phyloP scores from a whole-genome alignment of 1,140 invertebrate genomes.

The Camponotus pennsylvanicus region DNA sequence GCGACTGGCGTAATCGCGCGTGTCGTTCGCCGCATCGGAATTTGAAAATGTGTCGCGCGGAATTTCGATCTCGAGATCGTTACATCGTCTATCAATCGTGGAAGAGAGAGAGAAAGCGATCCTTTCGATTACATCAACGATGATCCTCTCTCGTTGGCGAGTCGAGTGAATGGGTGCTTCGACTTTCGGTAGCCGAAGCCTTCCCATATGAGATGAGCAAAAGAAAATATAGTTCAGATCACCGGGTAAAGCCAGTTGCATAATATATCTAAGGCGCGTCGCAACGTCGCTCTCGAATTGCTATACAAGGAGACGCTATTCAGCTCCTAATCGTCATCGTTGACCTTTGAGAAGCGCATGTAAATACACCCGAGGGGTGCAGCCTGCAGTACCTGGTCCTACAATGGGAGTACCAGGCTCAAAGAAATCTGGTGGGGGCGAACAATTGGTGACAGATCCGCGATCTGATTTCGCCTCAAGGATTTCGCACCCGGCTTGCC shows the following conservation, averaged over 20 bases:
- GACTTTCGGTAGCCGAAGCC: constrained; percentile 62
- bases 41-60: constrained; percentile 59
- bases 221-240: constrained; percentile 75
- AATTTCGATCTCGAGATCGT: constrained; percentile 47
- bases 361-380: constrained; percentile 19
- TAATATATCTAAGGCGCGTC: constrained; percentile 69
- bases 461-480: neutral
- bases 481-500: neutral
- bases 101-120: constrained; percentile 9
- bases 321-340: neutral
- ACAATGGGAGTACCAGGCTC: neutral
- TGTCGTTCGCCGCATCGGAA: constrained; percentile 17
- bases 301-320: constrained; percentile 1
- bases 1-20: constrained; percentile 6
- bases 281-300: constrained; percentile 43
- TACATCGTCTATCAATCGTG: constrained; percentile 22
- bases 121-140: constrained; percentile 47
- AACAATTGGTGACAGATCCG: too few species aligned
- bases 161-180: constrained; percentile 68
- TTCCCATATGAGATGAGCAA: constrained; percentile 43
- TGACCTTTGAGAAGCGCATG: constrained; percentile 64
- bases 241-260: constrained; percentile 50
- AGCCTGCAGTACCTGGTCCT: neutral
- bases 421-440: neutral
- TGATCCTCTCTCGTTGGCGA: constrained; percentile 36